A percentile compares a stretch with the other conserved stretches of the same genome.
phyloP scores from a whole-genome alignment of 2,888 invertebrate genomes.

The Orchesellides sinensis region DNA sequence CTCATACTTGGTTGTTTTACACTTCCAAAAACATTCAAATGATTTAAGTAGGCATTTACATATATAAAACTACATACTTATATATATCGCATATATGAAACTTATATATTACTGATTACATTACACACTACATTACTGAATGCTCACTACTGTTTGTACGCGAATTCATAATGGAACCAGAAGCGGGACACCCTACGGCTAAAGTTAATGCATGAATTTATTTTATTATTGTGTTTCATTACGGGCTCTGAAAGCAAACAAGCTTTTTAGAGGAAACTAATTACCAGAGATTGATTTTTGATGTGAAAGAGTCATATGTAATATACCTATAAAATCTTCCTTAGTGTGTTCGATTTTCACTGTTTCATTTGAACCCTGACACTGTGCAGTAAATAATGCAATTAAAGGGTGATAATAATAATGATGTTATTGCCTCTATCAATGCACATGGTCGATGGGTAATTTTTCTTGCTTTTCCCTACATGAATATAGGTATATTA shows the following conservation, averaged over 20 bases:
- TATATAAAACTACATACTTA: too few relatives aligned
- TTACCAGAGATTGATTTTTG: constrained; percentile 62
- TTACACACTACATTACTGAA: background rate
- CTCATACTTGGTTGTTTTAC: too few relatives aligned
- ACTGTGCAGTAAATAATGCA: constrained; percentile 13
- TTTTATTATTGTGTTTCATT: constrained; percentile 45
- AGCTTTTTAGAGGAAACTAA: constrained; percentile 55
- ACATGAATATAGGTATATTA: too few relatives aligned
- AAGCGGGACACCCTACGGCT: constrained; percentile 60
- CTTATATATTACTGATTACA: background rate
- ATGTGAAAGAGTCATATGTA: constrained; percentile 19
- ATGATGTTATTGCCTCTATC: constrained; percentile 5
- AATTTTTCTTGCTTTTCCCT: too few relatives aligned
- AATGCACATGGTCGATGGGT: background rate
- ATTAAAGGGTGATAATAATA: constrained; percentile 9
- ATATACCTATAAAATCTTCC: constrained; percentile 2
- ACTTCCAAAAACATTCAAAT: too few relatives aligned
- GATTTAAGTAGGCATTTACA: too few relatives aligned
- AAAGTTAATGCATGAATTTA: constrained; percentile 55
- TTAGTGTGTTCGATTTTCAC: constrained; percentile 28
- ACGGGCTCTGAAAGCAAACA: constrained; percentile 17
- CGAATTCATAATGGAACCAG: constrained; percentile 8
- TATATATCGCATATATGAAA: too few relatives aligned
- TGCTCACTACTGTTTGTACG: background rate
- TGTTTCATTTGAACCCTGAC: constrained; percentile 18